phyloP scores from a whole-genome alignment of 2,113 vertebrate species.

The Bujurquina vittata region DNA sequence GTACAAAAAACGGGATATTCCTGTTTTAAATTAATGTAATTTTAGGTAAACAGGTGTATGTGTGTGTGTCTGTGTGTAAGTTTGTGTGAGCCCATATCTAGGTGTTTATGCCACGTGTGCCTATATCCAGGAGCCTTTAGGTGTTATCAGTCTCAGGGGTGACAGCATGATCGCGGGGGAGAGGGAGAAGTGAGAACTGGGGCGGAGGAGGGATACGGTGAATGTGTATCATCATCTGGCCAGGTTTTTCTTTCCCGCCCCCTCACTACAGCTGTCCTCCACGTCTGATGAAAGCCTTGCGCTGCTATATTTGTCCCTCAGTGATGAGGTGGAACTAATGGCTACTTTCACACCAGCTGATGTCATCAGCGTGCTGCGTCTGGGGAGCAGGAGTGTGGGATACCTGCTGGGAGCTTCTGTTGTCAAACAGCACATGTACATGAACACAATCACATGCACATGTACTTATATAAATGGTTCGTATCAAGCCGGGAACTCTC shows the following conservation, averaged over 20 bases:
- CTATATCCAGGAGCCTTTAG: conserved; percentile 33
- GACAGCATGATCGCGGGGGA: conserved; percentile 46
- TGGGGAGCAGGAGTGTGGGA: conserved; percentile 45
- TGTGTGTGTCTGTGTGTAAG: neutral
- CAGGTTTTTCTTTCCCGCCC: conserved; percentile 71
- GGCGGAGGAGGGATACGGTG: conserved; percentile 43
- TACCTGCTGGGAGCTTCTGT: conserved; percentile 62
- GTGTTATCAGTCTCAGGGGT: conserved; percentile 54
- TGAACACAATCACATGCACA: conserved; percentile 2
- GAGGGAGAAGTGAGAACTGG: conserved; percentile 48
- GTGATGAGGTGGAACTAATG: conserved; percentile 81
- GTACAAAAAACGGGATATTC: conserved; percentile 7
- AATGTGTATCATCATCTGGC: conserved; percentile 76
- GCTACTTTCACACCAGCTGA: conserved; percentile 75
- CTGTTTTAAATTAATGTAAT: neutral
- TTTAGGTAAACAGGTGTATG: conserved; percentile 37
- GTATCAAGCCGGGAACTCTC: conserved; percentile 1
- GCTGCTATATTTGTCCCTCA: conserved; percentile 77
- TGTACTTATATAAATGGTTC: neutral
- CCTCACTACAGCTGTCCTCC: conserved; percentile 77
- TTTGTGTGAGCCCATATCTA: neutral
- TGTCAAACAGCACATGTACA: conserved; percentile 28
- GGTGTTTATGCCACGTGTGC: conserved; percentile 20
- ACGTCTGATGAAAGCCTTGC: conserved; percentile 68
- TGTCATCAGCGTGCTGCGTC: conserved; percentile 72